Base-by-base conservation (phyloP, 2,797 vertebrate genomes). In the Enteromius radiatus region DNA sequence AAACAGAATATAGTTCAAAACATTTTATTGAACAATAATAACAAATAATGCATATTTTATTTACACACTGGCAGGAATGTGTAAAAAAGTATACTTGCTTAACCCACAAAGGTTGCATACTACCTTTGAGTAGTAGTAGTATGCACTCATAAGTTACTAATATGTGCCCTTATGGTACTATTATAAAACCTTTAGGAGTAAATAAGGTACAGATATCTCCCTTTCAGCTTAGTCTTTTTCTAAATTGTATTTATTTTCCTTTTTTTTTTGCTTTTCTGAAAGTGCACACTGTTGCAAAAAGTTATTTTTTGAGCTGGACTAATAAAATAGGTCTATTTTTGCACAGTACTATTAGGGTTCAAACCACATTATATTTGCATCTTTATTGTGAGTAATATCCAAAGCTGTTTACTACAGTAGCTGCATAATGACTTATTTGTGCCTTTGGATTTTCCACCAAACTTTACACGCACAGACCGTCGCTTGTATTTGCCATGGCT, bases 401-500 rank as follows among this genome's bases (percentile, higher is more conserved):
- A 2, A 14, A 36, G 17, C 43, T 49, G 41, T 36, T 64, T 49
- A 23, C 43, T 49, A 11, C 43, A 31, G 54, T 21, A 45, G 43
- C 28, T 49, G 2, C 31, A 65, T 52, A 65, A 49, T 49, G 43
- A 23, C 11, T 4, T 7, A 45, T 65, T 78, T 78, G 76, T 67
- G 43, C 61, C 43, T 64, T n/a, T 2, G 3, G 28, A 76, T 21
- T 63, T 77, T 63, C 75, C 75, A 63, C 23, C 2, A 61, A 52
- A 52, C 19, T 49, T 78, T 23, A 33, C 5, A 64, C 2, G 11
- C 28, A 47, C 21, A 36, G 21, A 78, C 33, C 31, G 12, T 21
- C 7, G 15, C 36, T 33, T 56, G 5, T 47, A 9, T 80, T 80
- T 61, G 26, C 26, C 67, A 71, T 28, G 49, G 67, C 59, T 71